These are phyloP conservation scores for Xanthorhoe designata DNA, from an alignment of 2,888 invertebrate genomes.

Conservation along the genomic window DNA sequence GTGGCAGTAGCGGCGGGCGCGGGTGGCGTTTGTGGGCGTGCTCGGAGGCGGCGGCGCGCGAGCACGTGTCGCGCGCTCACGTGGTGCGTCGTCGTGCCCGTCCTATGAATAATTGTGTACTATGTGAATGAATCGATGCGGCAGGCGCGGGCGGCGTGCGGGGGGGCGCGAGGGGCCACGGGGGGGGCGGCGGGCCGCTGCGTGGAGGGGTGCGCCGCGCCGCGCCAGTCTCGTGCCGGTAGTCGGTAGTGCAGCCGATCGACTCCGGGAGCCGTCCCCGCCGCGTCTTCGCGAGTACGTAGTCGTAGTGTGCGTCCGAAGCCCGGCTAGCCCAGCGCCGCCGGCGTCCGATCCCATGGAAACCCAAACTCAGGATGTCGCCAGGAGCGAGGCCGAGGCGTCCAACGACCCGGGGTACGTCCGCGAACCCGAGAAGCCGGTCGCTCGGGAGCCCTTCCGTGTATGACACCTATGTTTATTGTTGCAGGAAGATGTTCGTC, in stretches of 20 bases:
- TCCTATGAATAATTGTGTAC: constrained; percentile 84
- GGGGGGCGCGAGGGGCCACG: constrained; percentile 64
- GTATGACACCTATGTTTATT: constrained; percentile 83
- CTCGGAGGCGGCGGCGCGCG: constrained; percentile 52
- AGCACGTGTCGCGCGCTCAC: constrained; percentile 82
- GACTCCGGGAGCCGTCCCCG: constrained; percentile 87
- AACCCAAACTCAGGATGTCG: constrained; percentile 92
- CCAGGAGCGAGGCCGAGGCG: constrained; percentile 94
- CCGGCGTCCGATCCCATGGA: constrained; percentile 87
- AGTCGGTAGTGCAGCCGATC: constrained; percentile 89
- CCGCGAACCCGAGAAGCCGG: constrained; percentile 43
- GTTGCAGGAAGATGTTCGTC: constrained; percentile 99
- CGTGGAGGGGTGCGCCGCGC: constrained; percentile 79
- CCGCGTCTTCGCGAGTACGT: constrained; percentile 85
- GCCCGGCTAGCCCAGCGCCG: constrained; percentile 74
- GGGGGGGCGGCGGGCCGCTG: constrained; percentile 64
- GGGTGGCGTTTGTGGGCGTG: constrained; percentile 40
- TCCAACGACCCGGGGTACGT: constrained; percentile 97
- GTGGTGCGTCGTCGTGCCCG: constrained; percentile 78
- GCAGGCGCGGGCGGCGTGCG: constrained; percentile 66
- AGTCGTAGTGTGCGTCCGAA: constrained; percentile 86
- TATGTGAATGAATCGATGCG: constrained; percentile 85
- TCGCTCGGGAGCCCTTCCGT: constrained; percentile 52
- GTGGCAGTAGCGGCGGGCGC: constrained; percentile 47
- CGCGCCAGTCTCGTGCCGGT: constrained; percentile 89